Evolutionary conservation across 2,888 invertebrate species (phyloP), one percentile per base, ranked within the genome.

Genomic region (Plagodis pulveraria): DNA sequence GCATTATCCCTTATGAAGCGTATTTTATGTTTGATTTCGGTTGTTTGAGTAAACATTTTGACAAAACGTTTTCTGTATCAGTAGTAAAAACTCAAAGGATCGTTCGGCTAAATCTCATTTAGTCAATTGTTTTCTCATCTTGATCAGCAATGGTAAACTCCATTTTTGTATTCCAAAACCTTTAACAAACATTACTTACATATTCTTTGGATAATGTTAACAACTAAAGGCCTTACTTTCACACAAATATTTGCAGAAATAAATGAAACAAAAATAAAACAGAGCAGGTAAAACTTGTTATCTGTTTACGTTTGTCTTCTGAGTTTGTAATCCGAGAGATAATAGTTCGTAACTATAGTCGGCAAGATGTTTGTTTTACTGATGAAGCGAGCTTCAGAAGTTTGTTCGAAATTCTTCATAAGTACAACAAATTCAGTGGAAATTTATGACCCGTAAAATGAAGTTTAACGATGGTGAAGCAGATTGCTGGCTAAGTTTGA

Each of bases 321-420:
- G 71, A 79, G 81, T 77, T 71, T 77, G 78, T 86, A 83, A 84
- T 85, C 84, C 82, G 61, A 67, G 72, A 83, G 86, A 88, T 88
- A 86, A 89, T 84, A 89, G 88, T 87, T 86, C 62, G 74, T 80
- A 86, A 86, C 86, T 81, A 8, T 40, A 10, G 81, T 77, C 73
- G 74, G 80, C 78, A 75, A 74, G 77, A 78, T 84, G 84, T 86
- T 87, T 87, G 86, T 83, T 78, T 84, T 84, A 73, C 78, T 83
- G 86, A 87, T 86, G 81, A 83, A 86, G 74, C 77, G 73, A 83
- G 76, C 84, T 58, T 82, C 63, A 32, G 71, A 66, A 78, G 69
- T 76, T 81, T 82, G 79, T 86, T 83, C 69, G 75, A 70, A 80
- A 85, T 86, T 84, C 86, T 85, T 82, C 74, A 74, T 70, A 75